These are phyloP conservation scores for Protaetia brevitarsis DNA, from an alignment of 1,140 invertebrate species.

Conservation along the genomic window DNA sequence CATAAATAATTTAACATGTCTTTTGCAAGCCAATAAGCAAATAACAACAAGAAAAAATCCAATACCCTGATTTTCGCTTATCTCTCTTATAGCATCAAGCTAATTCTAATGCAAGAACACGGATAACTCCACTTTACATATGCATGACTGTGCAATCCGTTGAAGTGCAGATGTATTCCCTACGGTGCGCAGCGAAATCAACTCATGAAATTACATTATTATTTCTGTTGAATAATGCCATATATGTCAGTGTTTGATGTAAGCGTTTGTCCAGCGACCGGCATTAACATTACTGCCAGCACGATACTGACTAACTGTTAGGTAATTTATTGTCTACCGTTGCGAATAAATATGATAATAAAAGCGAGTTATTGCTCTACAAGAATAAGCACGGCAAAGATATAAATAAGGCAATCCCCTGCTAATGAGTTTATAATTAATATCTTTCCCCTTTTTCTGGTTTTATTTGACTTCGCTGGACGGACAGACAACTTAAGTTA, in stretches of 20 bases:
- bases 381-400: background rate
- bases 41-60: background rate
- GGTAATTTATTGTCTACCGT: slow-evolving; percentile 19
- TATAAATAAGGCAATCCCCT: slow-evolving; percentile 7
- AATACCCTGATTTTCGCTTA: background rate
- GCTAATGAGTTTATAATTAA: slow-evolving; percentile 12
- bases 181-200: background rate
- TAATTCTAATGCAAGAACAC: slow-evolving; percentile 6
- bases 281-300: slow-evolving; percentile 21
- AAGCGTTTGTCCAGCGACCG: slow-evolving; percentile 13
- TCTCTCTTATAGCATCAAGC: background rate
- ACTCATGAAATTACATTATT: slow-evolving; percentile 15
- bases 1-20: background rate
- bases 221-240: slow-evolving; percentile 17
- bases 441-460: background rate
- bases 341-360: slow-evolving; percentile 23
- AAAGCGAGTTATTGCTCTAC: slow-evolving; percentile 17
- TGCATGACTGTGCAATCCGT: background rate
- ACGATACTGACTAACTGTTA: slow-evolving; percentile 23
- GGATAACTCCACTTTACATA: slow-evolving; percentile 4
- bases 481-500: background rate
- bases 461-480: background rate
- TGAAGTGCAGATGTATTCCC: background rate
- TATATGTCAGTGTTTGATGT: slow-evolving; percentile 9
- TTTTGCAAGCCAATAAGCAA: background rate